Base-by-base conservation (phyloP, 2,113 vertebrate species). In the Merops nubicus region DNA sequence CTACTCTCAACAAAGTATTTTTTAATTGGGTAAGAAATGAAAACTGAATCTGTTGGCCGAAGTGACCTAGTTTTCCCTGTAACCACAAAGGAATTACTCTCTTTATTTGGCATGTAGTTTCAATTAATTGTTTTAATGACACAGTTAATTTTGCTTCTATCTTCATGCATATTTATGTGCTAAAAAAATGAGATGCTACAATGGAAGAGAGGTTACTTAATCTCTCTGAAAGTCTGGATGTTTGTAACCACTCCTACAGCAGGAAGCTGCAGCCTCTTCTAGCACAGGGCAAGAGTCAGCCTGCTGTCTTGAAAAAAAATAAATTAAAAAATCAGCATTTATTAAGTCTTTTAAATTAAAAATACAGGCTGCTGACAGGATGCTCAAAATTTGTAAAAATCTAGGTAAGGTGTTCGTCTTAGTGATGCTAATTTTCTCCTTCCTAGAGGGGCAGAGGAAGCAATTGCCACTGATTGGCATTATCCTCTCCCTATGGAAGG, bases 41-140 rank as follows among this genome's bases (percentile, higher is more conserved):
- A 91, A 93, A 96, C 33, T 75, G 53, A 85, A 83, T 65, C 54
- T 83, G 29, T 29, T 95, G 67, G 33, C 18, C 45, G 83, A 93
- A 91, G 45, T 59, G 63, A 81, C 67, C 85, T 72, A 73, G 79
- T 85, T 82, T 93, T 72, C 67, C 51, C 60, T 72, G 69, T 62
- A 82, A 89, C 74, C 74, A 83, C 78, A 47, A 38, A 5, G 50
- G 85, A 86, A 31, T 73, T 92, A 36, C 40, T 88, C 74, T 59
- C 38, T 78, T 53, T 88, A 68, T 76, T 70, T 83, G 59, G 43
- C 45, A 67, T 14, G 4, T 8, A 60, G 14, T 33, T 88, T 89
- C 65, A 91, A 82, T 87, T 95, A 89, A 62, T 73, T 69, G 3
- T 83, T 93, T 94, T 84, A 94, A 93, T 93, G 92, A 91, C 63